These are phyloP conservation scores for Pseudanteris insignis DNA, from an alignment of 2,888 invertebrate genomes.

Conservation along the genomic window DNA sequence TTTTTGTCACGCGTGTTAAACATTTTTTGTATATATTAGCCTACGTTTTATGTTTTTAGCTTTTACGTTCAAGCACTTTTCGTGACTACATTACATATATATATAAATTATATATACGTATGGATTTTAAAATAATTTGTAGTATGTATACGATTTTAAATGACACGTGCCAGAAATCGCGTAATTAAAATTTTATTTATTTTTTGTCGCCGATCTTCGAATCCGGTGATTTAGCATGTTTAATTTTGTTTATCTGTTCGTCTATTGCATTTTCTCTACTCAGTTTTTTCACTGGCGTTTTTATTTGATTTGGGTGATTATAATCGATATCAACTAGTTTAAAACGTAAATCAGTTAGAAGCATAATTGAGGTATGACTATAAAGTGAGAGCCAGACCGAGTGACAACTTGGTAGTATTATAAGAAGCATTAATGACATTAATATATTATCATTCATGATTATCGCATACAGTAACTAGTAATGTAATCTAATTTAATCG, in stretches of 20 bases:
- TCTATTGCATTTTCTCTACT: conserved; percentile 7
- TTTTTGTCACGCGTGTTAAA: conserved; percentile 28
- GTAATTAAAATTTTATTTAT: conserved; percentile 52
- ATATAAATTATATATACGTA: conserved; percentile 46
- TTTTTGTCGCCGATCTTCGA: conserved; percentile 45
- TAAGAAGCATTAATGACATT: conserved; percentile 67
- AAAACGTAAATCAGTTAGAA: conserved; percentile 32
- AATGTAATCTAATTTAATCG: conserved; percentile 66
- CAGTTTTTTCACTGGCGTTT: conserved; percentile 9
- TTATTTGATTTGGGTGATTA: conserved; percentile 33
- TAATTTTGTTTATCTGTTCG: conserved; percentile 2
- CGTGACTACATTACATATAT: conserved; percentile 32
- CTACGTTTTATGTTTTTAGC: conserved; percentile 50
- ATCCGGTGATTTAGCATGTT: conserved; percentile 50
- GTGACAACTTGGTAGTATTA: conserved; percentile 61
- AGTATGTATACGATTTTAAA: conserved; percentile 44
- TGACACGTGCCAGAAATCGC: conserved; percentile 46
- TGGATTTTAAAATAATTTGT: conserved; percentile 37
- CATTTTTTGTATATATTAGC: conserved; percentile 57
- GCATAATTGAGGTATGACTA: conserved; percentile 39
- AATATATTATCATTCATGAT: conserved; percentile 67
- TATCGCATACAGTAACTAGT: conserved; percentile 65
- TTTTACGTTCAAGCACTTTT: conserved; percentile 22
- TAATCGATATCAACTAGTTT: conserved; percentile 43
- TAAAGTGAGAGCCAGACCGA: conserved; percentile 43